These are phyloP conservation scores for Apis florea DNA, from an alignment of 1,140 invertebrate genomes.

Conservation along the genomic window DNA sequence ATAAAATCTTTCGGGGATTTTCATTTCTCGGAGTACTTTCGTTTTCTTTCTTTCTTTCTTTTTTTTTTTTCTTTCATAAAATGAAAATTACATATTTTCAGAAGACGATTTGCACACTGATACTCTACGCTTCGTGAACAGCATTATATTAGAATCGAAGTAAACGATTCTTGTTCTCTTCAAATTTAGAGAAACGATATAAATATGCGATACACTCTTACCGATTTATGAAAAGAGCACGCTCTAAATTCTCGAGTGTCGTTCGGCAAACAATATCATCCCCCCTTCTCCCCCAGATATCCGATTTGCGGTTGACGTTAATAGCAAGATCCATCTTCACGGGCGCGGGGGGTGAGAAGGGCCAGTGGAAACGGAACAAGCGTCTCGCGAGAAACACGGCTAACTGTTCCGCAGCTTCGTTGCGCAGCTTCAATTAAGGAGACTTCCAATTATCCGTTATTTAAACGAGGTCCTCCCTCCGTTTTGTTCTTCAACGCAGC, in stretches of 20 bases:
- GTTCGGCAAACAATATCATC: conserved; percentile 1
- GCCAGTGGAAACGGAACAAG: conserved; percentile 33
- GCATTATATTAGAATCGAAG: too few species aligned
- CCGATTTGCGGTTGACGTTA: conserved; percentile 45
- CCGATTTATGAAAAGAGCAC: background rate
- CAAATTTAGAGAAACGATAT: background rate
- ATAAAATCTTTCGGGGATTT: background rate
- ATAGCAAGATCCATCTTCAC: conserved; percentile 44
- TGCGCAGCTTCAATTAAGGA: conserved; percentile 73
- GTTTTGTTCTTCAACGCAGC: conserved; percentile 44
- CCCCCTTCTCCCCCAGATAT: background rate
- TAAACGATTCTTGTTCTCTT: too few species aligned
- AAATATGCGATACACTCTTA: background rate
- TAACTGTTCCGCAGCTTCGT: conserved; percentile 65
- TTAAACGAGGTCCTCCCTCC: conserved; percentile 69
- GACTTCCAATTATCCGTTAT: conserved; percentile 75
- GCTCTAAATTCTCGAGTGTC: background rate
- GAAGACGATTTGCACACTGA: too few species aligned
- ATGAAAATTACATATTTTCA: too few species aligned
- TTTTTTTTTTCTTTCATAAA: too few species aligned
- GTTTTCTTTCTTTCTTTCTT: background rate
- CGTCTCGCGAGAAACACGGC: conserved; percentile 63
- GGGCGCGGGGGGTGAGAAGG: background rate
- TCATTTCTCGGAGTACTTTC: background rate
- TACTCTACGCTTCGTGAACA: too few species aligned